Evolutionary conservation across 1,140 invertebrate genomes (phyloP).

Genomic region (Hesperophylax magnus): DNA sequence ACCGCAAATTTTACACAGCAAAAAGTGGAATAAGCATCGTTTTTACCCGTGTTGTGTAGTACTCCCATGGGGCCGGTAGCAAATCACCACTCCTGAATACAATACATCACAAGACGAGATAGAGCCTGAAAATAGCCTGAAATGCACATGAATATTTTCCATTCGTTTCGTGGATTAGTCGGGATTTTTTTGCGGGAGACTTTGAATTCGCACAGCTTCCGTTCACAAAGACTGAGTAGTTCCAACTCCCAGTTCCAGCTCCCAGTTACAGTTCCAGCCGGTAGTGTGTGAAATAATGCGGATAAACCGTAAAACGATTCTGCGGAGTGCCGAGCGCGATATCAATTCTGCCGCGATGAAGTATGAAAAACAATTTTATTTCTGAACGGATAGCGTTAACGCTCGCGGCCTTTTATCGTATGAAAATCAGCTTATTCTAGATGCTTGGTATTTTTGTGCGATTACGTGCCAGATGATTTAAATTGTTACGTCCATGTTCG

Average conservation of each 20-base stretch:
- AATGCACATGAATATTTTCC: conserved; percentile 37
- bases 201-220: conserved; percentile 1
- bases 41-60: not conserved
- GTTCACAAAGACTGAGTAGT: not conserved
- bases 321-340: conserved; percentile 17
- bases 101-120: conserved; percentile 25
- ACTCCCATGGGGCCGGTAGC: conserved; percentile 7
- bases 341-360: conserved; percentile 29
- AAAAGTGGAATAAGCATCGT: not conserved
- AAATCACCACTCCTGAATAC: not conserved
- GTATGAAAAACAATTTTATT: conserved; percentile 39
- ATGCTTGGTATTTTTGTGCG: not conserved
- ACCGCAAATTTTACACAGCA: conserved; percentile 15
- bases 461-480: not conserved
- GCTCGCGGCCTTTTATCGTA: conserved; percentile 7
- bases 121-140: conserved; percentile 24
- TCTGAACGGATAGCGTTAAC: conserved; percentile 26
- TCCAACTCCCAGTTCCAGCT: not conserved
- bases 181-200: conserved; percentile 9
- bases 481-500: not conserved
- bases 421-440: conserved; percentile 12
- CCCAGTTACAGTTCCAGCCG: conserved; percentile 1
- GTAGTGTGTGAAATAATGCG: conserved; percentile 32
- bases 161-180: conserved; percentile 34
- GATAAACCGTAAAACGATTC: conserved; percentile 31